These are phyloP conservation scores for Coreoperca whiteheadi DNA, from an alignment of 2,113 vertebrate genomes.

Conservation along the genomic window DNA sequence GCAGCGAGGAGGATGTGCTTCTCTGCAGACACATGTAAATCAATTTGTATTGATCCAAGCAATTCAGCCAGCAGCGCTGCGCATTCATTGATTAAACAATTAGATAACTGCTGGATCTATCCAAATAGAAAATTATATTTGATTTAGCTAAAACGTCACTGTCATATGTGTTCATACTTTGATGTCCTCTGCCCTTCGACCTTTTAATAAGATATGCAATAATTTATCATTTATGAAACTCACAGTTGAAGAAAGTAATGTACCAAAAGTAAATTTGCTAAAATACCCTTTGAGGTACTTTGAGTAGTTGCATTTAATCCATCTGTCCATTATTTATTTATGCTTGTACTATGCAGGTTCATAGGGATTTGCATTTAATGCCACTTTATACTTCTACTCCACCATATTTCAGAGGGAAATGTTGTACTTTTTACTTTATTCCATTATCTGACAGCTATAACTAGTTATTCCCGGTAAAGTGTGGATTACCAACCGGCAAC, in stretches of 20 bases:
- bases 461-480: not conserved
- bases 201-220: conserved; percentile 26
- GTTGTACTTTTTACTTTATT: not conserved
- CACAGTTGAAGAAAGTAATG: not conserved
- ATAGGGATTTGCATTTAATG: not conserved
- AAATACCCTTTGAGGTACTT: not conserved
- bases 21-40: conserved; percentile 80
- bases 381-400: not conserved
- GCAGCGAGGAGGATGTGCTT: conserved; percentile 65
- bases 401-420: not conserved
- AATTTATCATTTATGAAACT: conserved; percentile 10
- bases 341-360: not conserved
- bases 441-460: not conserved
- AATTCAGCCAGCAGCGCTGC: conserved; percentile 69
- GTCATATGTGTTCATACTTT: conserved; percentile 41
- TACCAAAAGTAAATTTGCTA: not conserved
- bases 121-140: conserved; percentile 72
- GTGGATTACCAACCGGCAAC: not conserved
- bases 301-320: not conserved
- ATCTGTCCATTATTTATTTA: not conserved
- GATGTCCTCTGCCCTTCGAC: conserved; percentile 30
- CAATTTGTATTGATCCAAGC: conserved; percentile 79
- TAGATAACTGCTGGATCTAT: conserved; percentile 74
- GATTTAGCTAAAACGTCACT: conserved; percentile 63
- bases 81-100: conserved; percentile 79